Conservation (phyloP, 2,888 invertebrate genomes). For the Blastobasis adustella region DNA sequence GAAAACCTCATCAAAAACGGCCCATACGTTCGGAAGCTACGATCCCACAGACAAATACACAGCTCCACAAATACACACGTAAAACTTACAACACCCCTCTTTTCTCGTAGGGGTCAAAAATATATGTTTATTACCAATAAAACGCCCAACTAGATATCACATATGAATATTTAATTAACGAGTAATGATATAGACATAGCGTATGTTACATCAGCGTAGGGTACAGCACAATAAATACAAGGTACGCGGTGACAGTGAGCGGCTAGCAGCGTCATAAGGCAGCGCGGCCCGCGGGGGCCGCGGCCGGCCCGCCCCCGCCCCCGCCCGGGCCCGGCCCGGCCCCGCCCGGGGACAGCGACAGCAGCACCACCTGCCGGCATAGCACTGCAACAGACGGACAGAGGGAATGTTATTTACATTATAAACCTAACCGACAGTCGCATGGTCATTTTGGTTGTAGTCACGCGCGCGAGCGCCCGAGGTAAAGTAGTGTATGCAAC, state of each 20-base stretch:
- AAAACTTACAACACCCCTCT: no score
- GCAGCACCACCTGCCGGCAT: slow-evolving; percentile 70
- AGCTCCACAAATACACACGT: no score
- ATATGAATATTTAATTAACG: slow-evolving; percentile 71
- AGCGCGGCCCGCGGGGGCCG: slow-evolving; percentile 25
- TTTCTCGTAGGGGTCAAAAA: no score
- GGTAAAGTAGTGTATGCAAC: no score
- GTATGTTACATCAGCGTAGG: slow-evolving; percentile 47
- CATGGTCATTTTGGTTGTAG: no score
- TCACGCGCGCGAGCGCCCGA: no score
- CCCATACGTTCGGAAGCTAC: no score
- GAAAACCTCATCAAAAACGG: no score
- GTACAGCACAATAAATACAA: slow-evolving; percentile 61
- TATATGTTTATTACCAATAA: slow-evolving; percentile 1
- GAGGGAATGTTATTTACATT: no score
- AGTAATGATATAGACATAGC: slow-evolving; percentile 66
- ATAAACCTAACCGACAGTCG: no score
- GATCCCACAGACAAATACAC: no score
- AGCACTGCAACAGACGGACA: slow-evolving; percentile 51
- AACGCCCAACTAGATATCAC: slow-evolving; percentile 59
- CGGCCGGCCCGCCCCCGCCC: not conserved
- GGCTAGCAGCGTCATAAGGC: no score
- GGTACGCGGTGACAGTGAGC: slow-evolving; percentile 68
- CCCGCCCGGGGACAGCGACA: slow-evolving; percentile 62
- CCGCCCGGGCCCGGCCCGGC: slow-evolving; percentile 46